Base-by-base conservation (phyloP, 2,113 vertebrate genomes). In the Syngnathus floridae region DNA sequence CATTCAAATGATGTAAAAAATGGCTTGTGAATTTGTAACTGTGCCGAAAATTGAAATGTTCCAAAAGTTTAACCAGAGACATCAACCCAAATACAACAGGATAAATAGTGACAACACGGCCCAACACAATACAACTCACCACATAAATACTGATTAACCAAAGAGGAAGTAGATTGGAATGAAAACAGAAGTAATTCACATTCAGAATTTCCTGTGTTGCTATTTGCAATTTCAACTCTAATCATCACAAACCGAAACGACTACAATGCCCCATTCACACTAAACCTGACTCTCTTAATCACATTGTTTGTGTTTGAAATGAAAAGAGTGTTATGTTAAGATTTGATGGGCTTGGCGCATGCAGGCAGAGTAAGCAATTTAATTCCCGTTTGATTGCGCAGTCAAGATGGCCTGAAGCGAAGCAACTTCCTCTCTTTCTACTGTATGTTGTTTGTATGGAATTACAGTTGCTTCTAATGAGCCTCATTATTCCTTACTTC, bases 401-500 rank as follows among this genome's bases (percentile, higher is more conserved):
- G 77, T 77, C 78, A 64, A 73, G 75, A 38, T 67, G 31, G 60
- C 31, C 55, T 35, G 26, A 41, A 36, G 65, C 46, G 21, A 72
- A 75, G 58, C 41, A 7, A 19, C 48, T 61, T 63, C 63, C 66
- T 66, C 14, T 62, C 9, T 8, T 7, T 31, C 26, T 3, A 31
- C 41, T 4, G 43, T 58, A 59, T 14, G 22, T 26, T 66, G 67
- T 57, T 36, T 62, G 64, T 67, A 16, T 59, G 62, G 70, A 77
- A 74, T 82, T 71, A 71, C 41, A 74, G 60, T 80, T 69, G 71
- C 65, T 73, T 72, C 69, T 71, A 59, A 74, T 74, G 77, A 81
- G 59, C 62, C 70, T 79, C 68, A 79, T 86, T 79, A 81, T 80
- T 65, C 70, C 40, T 6, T 62, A 80, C 72, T 77, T 77, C 68